Percentiles rank a stretch among this genome's conserved stretches.
Evolutionary conservation across 2,113 vertebrate genomes (phyloP).

Genomic region (Hymenochirus boettgeri): DNA sequence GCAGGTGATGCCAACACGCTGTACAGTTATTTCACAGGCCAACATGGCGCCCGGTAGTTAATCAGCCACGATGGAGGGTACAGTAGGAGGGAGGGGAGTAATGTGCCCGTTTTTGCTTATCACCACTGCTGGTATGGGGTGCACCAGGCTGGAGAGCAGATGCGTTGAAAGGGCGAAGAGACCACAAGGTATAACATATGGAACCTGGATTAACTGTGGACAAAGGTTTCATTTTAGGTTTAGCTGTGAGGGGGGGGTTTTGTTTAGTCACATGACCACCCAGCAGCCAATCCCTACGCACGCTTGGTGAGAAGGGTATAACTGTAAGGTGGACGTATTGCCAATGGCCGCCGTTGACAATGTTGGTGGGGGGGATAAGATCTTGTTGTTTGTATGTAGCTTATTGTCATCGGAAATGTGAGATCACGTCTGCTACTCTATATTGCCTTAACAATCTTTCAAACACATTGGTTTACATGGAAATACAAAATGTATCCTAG

Average conservation of each 20-base stretch:
- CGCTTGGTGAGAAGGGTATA: slow-evolving; percentile 51
- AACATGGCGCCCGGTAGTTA: slow-evolving; percentile 65
- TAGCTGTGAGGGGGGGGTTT: slow-evolving; percentile 56
- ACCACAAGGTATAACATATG: neutral
- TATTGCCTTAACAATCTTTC: no score
- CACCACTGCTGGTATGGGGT: no score
- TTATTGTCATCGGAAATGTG: no score
- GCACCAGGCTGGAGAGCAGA: no score
- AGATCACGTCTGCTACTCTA: no score
- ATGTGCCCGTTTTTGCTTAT: no score
- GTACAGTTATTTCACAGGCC: slow-evolving; percentile 57
- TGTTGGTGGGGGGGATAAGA: slow-evolving; percentile 44
- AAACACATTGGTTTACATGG: no score
- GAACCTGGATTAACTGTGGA: slow-evolving; percentile 44
- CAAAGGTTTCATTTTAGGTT: slow-evolving; percentile 51
- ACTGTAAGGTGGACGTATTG: slow-evolving; percentile 41
- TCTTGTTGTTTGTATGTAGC: no score
- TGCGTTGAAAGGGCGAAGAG: slow-evolving; percentile 40
- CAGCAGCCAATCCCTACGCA: slow-evolving; percentile 58
- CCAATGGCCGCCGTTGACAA: slow-evolving; percentile 62
- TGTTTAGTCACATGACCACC: slow-evolving; percentile 61
- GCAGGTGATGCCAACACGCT: slow-evolving; percentile 33
- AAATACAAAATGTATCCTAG: no score
- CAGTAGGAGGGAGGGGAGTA: no score
- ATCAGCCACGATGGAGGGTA: slow-evolving; percentile 51